Evolutionary conservation across 2,797 vertebrate genomes (phyloP), one percentile per base, ranked within the genome.

Genomic region (Choloepus didactylus): DNA sequence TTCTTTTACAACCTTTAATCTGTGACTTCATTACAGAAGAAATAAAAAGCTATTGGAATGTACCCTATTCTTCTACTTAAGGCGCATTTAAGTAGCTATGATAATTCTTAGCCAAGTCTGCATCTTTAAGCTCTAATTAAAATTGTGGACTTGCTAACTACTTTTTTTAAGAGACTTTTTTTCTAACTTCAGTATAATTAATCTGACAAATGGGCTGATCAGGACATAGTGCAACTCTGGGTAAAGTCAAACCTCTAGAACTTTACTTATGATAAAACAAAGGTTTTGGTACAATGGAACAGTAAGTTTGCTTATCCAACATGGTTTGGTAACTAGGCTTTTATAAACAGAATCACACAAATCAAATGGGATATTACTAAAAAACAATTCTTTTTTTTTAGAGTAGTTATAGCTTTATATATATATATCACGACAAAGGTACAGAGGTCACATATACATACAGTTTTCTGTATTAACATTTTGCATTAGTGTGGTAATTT

Each of bases 71-170:
- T 90, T 85, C 76, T 66, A 81, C 25, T 82, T 79, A 51, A 7
- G 59, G 87, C 27, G 4, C 9, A 82, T 90, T 93, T 44, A 80
- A 38, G 0, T 1, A 80, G 21, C 25, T 16, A 19, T 92, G 44
- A 95, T 81, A 96, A 70, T 64, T 85, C 15, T 80, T 14, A 1
- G 76, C 67, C 41, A 41, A 60, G 38, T 81, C 41, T 93, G 6
- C 51, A 72, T 77, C 10, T 96, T 81, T 38, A 97, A 96, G 77
- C 89, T 96, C 70, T 97, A 86, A 96, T 96, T 97, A 95, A 86
- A 70, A 87, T 8, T 83, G 59, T 56, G 79, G 80, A 66, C 92
- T 94, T 87, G 91, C 54, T 49, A 88, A 23, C 46, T 91, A 92
- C 29, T 83, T 84, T 60, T 79, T 51, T 51, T 11, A 96, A 87